Base-by-base conservation (phyloP, 1,140 invertebrate species). In the Lethrus apterus region DNA sequence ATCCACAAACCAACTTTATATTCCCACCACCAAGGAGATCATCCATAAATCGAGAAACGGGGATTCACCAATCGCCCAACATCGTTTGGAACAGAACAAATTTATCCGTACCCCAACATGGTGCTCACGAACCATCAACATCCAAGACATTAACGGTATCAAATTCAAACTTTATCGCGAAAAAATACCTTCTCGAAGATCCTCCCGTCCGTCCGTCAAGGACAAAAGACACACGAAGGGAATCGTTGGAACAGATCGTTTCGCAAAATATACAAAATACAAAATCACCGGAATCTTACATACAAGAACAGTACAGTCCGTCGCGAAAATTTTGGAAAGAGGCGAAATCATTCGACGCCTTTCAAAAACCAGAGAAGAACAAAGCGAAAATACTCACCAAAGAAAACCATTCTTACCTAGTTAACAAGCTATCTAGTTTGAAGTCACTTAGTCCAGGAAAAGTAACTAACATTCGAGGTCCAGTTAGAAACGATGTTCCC, bases 311-410 rank as follows among this genome's bases (percentile, higher is more conserved):
- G 1, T 15, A 19, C 4, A 17, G 24, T 15, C 40, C 40, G 5
- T 24, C 40, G 10, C 24, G 40, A 17, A 42, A 42, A 29, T 38
- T 38, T 23, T 38, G 35, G 35, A 38, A 38, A 13, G 24, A 38
- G 18, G 33, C 15, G 14, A 38, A 38, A 38, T n/a, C 35, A 7
- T 26, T n/a, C 24, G 40, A 17, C 14, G 24, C 4, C 29, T 14
- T 11, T 26, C 21, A 23, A 60, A 59, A 32, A 56, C 60, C 38
- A 55, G 58, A 21, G 60, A 62, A 30, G 55, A 62, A 17, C 59
- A 62, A 43, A 10, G 10, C 8, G 4, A 43, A 30, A 18, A 21
- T 44, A 1, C 17, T 33, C 14, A 42, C 40, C n/a, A 42, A 26
- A n/a, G 40, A 42, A 3, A 42, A 7, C 14, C 40, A 42, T 29